Percentiles rank a stretch among this genome's conserved stretches.
Conservation (phyloP, 2,888 invertebrate genomes). For the Lasiommata megera region DNA sequence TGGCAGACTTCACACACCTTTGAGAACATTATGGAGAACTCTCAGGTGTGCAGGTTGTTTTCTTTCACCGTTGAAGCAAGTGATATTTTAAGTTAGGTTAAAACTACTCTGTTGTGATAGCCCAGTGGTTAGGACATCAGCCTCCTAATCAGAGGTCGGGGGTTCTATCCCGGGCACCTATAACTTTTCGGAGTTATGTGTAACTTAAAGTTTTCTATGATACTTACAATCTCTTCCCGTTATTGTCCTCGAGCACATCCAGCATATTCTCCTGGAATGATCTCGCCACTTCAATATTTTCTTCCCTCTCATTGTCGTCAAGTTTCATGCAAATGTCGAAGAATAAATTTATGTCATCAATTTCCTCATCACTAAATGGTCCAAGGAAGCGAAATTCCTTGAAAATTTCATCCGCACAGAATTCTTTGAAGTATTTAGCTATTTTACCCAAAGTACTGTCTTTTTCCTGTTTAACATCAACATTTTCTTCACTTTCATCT, state of each 20-base stretch:
- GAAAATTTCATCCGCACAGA: conserved; percentile 35
- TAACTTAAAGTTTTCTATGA: too few relatives aligned
- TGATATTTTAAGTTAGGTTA: too few relatives aligned
- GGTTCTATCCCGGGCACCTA: too few relatives aligned
- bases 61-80: too few relatives aligned
- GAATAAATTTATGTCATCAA: conserved; percentile 42
- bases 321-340: conserved; percentile 35
- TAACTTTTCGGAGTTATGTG: too few relatives aligned
- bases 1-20: too few relatives aligned
- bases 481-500: conserved; percentile 5
- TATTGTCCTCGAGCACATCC: conserved; percentile 41
- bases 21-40: too few relatives aligned
- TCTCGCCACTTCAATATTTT: conserved; percentile 23
- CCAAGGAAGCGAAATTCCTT: conserved; percentile 55
- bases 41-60: too few relatives aligned
- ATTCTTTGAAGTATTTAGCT: conserved; percentile 47
- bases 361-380: conserved; percentile 42
- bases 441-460: conserved; percentile 34
- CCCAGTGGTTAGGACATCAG: too few relatives aligned
- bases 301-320: conserved; percentile 16
- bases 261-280: conserved; percentile 36
- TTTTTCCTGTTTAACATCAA: not conserved
- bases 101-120: too few relatives aligned
- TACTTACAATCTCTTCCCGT: conserved; percentile 52
- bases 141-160: too few relatives aligned